Conservation (phyloP, 2,888 invertebrate genomes). For the Rotaria macrura region DNA sequence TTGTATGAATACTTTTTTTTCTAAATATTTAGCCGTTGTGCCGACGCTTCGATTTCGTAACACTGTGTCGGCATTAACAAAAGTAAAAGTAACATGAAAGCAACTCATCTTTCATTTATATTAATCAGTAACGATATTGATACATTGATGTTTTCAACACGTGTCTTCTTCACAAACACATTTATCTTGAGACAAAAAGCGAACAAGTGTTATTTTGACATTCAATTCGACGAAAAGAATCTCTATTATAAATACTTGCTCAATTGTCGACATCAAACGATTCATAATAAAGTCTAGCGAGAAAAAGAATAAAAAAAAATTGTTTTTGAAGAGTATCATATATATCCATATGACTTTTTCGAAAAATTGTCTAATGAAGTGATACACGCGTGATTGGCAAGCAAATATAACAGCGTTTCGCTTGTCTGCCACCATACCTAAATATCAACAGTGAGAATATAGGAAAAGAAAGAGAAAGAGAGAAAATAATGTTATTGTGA, state of each 20-base stretch:
- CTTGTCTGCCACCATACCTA: background rate
- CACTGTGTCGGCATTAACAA: background rate
- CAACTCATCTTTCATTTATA: background rate
- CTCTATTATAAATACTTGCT: background rate
- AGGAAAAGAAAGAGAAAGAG: background rate
- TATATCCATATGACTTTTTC: background rate
- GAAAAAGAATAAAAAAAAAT: background rate
- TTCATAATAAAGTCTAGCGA: background rate
- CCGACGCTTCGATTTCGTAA: background rate
- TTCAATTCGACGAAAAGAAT: background rate
- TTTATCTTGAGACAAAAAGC: background rate
- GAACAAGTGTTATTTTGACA: slow-evolving; percentile 2
- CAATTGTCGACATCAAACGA: background rate
- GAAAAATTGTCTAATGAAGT: background rate
- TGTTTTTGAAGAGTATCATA: background rate
- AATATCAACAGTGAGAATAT: background rate
- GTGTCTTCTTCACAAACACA: background rate
- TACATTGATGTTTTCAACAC: background rate
- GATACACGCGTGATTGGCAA: background rate
- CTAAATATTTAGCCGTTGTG: background rate
- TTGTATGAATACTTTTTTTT: background rate
- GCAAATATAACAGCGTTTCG: background rate
- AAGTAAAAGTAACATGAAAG: background rate
- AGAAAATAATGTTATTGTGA: background rate
- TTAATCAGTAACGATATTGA: background rate